Percentiles rank a stretch among this genome's conserved stretches.
These are phyloP conservation scores for Sciurus carolinensis DNA, from an alignment of 2,797 vertebrate species.

Conservation along the genomic window DNA sequence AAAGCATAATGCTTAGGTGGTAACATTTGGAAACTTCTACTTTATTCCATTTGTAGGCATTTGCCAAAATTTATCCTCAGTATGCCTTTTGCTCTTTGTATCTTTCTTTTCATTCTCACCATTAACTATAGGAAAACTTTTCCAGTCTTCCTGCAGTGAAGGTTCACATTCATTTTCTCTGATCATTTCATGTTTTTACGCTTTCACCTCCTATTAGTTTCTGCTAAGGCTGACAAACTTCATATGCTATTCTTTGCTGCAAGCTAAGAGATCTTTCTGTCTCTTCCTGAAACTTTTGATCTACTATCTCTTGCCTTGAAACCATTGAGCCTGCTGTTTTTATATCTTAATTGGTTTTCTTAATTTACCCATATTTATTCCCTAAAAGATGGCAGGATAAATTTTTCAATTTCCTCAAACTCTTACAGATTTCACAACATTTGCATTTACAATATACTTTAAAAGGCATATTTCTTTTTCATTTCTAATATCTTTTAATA, in stretches of 20 bases:
- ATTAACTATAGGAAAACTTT: conserved; percentile 81
- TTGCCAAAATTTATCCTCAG: conserved; percentile 76
- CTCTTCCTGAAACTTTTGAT: conserved; percentile 62
- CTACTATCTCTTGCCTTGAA: conserved; percentile 42
- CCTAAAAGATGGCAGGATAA: conserved; percentile 55
- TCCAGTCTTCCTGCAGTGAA: conserved; percentile 73
- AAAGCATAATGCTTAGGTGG: conserved; percentile 59
- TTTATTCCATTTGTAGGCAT: conserved; percentile 73
- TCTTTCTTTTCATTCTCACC: conserved; percentile 67
- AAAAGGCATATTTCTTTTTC: conserved; percentile 24
- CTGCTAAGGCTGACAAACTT: conserved; percentile 81
- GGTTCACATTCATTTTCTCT: conserved; percentile 83
- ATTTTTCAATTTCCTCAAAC: conserved; percentile 36
- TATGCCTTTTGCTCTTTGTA: conserved; percentile 31
- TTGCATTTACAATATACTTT: conserved; percentile 50
- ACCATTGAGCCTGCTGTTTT: conserved; percentile 53
- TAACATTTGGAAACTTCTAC: conserved; percentile 79
- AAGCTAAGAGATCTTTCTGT: conserved; percentile 77
- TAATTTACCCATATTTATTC: conserved; percentile 75
- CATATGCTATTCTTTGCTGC: conserved; percentile 66
- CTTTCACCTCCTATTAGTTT: conserved; percentile 80
- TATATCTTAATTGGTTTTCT: conserved; percentile 75
- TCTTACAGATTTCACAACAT: conserved; percentile 53
- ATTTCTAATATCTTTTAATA: conserved; percentile 66
- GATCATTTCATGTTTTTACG: conserved; percentile 80